phyloP scores from a whole-genome alignment of 1,140 invertebrate species.

The Megathymus violae region DNA sequence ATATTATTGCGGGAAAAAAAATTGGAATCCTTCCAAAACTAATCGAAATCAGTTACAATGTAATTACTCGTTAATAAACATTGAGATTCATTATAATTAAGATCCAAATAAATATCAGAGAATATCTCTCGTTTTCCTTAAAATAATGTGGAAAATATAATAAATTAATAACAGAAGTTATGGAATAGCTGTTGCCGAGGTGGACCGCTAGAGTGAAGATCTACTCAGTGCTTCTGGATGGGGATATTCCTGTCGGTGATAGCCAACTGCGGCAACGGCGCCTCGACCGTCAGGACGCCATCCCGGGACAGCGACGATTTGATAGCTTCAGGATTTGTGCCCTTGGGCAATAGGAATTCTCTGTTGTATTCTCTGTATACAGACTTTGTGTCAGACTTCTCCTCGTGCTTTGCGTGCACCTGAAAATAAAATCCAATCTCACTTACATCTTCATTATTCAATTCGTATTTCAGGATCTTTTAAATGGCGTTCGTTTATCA shows the following conservation, averaged over 20 bases:
- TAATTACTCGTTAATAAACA: constrained; percentile 62
- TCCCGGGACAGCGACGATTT: constrained; percentile 96
- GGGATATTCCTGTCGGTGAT: constrained; percentile 83
- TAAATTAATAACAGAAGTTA: constrained; percentile 82
- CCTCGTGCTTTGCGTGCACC: constrained; percentile 94
- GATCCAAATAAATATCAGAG: constrained; percentile 76
- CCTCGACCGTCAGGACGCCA: constrained; percentile 96
- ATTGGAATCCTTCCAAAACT: constrained; percentile 58
- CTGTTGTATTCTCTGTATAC: constrained; percentile 98
- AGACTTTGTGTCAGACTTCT: constrained; percentile 96
- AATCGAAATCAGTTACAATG: constrained; percentile 48
- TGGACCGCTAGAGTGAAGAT: constrained; percentile 45
- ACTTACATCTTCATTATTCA: constrained; percentile 2
- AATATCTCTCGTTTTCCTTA: constrained; percentile 68
- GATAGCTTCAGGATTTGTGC: constrained; percentile 96
- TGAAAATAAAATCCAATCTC: constrained; percentile 77
- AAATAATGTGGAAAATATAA: constrained; percentile 77
- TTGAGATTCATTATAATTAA: constrained; percentile 76
- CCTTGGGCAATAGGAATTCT: constrained; percentile 96
- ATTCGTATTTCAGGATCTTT: constrained; percentile 1
- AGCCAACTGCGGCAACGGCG: constrained; percentile 92
- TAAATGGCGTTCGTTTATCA: not conserved
- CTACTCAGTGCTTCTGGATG: constrained; percentile 80
- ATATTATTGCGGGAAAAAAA: constrained; percentile 40
- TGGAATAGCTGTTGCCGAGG: constrained; percentile 76